Conservation (phyloP, 2,888 invertebrate genomes). For the Eupeodes latifasciatus region DNA sequence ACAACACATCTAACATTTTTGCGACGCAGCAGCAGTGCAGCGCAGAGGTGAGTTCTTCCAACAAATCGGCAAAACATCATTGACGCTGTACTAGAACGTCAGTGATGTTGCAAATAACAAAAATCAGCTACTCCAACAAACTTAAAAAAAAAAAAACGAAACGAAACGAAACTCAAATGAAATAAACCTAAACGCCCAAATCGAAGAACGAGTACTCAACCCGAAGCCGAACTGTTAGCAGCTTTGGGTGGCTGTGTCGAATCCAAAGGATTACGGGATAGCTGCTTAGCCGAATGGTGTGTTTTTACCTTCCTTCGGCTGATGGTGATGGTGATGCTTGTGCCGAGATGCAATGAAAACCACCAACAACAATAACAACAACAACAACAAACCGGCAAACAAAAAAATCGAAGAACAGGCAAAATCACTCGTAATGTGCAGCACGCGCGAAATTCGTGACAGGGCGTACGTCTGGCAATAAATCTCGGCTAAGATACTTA, state of each 20-base stretch:
- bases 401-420: constrained; percentile 73
- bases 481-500: constrained; percentile 78
- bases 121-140: not conserved
- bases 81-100: constrained; percentile 70
- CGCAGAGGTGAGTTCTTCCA: constrained; percentile 52
- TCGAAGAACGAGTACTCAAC: constrained; percentile 59
- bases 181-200: constrained; percentile 66
- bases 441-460: constrained; percentile 80
- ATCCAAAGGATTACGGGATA: constrained; percentile 74
- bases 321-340: constrained; percentile 36
- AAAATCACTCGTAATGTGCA: constrained; percentile 78
- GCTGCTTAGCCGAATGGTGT: constrained; percentile 57
- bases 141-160: constrained; percentile 17
- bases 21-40: constrained; percentile 35
- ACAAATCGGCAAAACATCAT: constrained; percentile 66
- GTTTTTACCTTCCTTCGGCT: constrained; percentile 64
- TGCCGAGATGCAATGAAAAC: not conserved
- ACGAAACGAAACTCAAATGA: constrained; percentile 34
- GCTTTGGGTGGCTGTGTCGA: constrained; percentile 74
- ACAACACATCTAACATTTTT: constrained; percentile 65
- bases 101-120: constrained; percentile 68
- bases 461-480: constrained; percentile 79
- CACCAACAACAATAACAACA: constrained; percentile 30
- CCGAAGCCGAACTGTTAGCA: constrained; percentile 71
- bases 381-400: constrained; percentile 52